Evolutionary conservation across 1,140 invertebrate species (phyloP), one percentile per base, ranked within the genome.

Genomic region (Heliconius melpomene): DNA sequence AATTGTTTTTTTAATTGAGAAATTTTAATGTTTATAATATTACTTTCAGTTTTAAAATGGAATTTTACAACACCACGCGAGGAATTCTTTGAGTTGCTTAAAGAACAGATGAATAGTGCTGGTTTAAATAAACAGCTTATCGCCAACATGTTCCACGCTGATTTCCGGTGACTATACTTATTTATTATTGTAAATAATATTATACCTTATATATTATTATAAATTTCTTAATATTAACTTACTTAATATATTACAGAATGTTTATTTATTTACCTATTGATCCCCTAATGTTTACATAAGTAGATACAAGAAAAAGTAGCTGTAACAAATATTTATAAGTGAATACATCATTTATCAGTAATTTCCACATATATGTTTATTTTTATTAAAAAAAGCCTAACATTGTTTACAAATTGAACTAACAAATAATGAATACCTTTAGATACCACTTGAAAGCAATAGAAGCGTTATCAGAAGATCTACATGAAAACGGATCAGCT

Each of bases 391-490:
- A 46, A 46, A 46, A 46, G 5, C 40, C 40, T 16, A 46, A 46
- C 7, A 52, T 20, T 20, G 18, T 60, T 23, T 60, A 26, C 7
- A 60, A 60, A 60, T 60, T 0, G 1, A 23, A 23, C 9, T 60
- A 60, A 23, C 9, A 23, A 66, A 16, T 6, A 26, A 66, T 26
- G n/a, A 66, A 26, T 26, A 66, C 5, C 13, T 66, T 86, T 81
- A 98, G 98, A 89, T 98, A 97, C 91, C 99, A 99, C 92, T 96
- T 99, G 38, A 99, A 99, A 95, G 98, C 98, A 9, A 98, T 99
- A 83, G 98, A 99, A 91, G 95, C 97, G 2, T 94, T 99, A 29
- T 97, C 96, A 76, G 98, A 98, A 95, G 97, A 98, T 94, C 93
- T 98, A 38, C 95, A 96, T 8, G 96, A 95, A 29, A 97, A 98